Conservation (phyloP, 2,888 invertebrate genomes). For the Cybosia mesomella region DNA sequence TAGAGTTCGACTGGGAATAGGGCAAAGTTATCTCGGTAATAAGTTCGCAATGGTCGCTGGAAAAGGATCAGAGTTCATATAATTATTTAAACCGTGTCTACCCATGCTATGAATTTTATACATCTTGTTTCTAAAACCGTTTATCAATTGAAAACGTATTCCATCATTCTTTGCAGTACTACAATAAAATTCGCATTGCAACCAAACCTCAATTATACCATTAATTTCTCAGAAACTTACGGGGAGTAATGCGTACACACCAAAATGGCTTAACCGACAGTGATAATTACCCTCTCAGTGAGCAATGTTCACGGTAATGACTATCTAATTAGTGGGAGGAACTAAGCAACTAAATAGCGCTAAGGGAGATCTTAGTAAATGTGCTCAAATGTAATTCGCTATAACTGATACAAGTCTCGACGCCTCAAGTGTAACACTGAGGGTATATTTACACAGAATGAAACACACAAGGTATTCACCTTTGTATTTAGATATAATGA, state of each 20-base stretch:
- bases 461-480: not conserved
- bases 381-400: conserved; percentile 28
- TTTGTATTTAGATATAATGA: conserved; percentile 11
- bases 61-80: not conserved
- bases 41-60: no score
- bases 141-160: no score
- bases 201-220: not conserved
- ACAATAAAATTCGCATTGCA: no score
- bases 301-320: conserved; percentile 35
- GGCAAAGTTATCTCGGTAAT: not conserved
- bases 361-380: conserved; percentile 16
- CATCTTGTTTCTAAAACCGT: not conserved
- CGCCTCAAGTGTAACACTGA: conserved; percentile 18
- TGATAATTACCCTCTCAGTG: conserved; percentile 16
- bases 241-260: not conserved
- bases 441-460: conserved; percentile 22
- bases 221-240: conserved; percentile 1
- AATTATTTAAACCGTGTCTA: no score
- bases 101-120: not conserved
- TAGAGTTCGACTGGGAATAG: not conserved
- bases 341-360: conserved; percentile 27
- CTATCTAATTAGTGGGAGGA: conserved; percentile 39
- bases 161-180: no score
- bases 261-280: conserved; percentile 3
- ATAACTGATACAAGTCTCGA: conserved; percentile 38